Percentiles rank a stretch among this genome's conserved stretches.
phyloP scores from a whole-genome alignment of 2,113 vertebrate species.

The Edolisoma coerulescens region DNA sequence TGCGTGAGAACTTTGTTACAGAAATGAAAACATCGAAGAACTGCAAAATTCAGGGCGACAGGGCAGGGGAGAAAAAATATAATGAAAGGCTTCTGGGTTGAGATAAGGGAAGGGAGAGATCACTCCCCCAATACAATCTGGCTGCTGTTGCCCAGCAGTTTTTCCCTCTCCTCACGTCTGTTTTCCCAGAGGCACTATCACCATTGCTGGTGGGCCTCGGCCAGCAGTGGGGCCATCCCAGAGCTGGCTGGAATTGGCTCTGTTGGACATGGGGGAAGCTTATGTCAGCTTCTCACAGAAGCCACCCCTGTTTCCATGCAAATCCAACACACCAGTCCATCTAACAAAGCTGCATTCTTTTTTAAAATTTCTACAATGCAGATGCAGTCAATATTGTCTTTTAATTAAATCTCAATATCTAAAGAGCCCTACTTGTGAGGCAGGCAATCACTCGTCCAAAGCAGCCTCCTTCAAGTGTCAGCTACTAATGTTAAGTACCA shows the following conservation, averaged over 20 bases:
- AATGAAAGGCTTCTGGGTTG: fast-evolving
- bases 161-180: not conserved
- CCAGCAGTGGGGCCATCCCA: not conserved
- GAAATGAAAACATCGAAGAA: no score
- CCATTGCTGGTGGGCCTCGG: not conserved
- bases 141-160: not conserved
- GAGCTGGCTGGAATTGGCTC: not conserved
- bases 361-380: not conserved
- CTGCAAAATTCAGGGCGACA: no score
- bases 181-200: not conserved
- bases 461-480: not conserved
- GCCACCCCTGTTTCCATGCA: not conserved
- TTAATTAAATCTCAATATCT: not conserved
- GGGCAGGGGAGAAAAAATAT: not conserved
- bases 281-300: not conserved
- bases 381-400: not conserved
- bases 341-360: not conserved
- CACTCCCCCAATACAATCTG: not conserved
- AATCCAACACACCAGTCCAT: not conserved
- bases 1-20: no score
- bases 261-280: not conserved
- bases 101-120: not conserved
- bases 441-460: not conserved
- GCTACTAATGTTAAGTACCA: not conserved
- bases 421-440: not conserved